A percentile compares a stretch with the other conserved stretches of the same genome.
Evolutionary conservation across 2,797 vertebrate species (phyloP).

Genomic region (Pipistrellus kuhlii): DNA sequence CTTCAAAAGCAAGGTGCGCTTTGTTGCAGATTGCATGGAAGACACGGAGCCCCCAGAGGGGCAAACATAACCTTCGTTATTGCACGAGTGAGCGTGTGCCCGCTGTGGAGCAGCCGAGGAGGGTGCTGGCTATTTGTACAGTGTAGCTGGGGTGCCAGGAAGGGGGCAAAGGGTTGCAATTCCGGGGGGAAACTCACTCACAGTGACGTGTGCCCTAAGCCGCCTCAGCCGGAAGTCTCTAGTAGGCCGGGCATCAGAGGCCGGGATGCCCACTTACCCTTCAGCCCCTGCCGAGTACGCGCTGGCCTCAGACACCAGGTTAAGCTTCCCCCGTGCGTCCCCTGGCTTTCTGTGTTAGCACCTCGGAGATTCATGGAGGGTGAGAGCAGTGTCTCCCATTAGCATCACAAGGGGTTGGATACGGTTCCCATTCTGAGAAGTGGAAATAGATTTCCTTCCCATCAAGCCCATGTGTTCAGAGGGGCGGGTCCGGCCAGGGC

Average conservation of each 20-base stretch:
- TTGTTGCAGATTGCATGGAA: constrained; percentile 81
- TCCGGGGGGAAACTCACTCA: constrained; percentile 25
- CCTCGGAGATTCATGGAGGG: neutral
- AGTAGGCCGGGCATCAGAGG: neutral
- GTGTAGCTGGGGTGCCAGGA: neutral
- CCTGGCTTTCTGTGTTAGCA: neutral
- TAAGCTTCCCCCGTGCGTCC: neutral
- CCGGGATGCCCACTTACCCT: neutral
- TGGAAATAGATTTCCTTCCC: neutral
- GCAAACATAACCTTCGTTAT: constrained; percentile 68
- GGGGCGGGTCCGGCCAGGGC: too few species aligned
- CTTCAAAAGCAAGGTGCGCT: constrained; percentile 79
- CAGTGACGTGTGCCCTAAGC: constrained; percentile 15
- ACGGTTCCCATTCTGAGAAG: neutral
- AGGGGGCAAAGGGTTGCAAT: constrained; percentile 47
- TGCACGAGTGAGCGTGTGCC: neutral
- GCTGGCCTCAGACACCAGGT: neutral
- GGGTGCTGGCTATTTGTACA: constrained; percentile 14
- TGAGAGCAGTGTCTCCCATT: constrained; percentile 20
- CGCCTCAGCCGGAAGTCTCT: neutral
- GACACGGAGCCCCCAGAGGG: constrained; percentile 82
- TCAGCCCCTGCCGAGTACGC: neutral
- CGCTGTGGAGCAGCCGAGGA: constrained; percentile 13
- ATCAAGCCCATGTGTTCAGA: neutral
- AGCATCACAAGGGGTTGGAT: neutral